Conservation (phyloP, 2,888 invertebrate species). For the Diarsia mendica region DNA sequence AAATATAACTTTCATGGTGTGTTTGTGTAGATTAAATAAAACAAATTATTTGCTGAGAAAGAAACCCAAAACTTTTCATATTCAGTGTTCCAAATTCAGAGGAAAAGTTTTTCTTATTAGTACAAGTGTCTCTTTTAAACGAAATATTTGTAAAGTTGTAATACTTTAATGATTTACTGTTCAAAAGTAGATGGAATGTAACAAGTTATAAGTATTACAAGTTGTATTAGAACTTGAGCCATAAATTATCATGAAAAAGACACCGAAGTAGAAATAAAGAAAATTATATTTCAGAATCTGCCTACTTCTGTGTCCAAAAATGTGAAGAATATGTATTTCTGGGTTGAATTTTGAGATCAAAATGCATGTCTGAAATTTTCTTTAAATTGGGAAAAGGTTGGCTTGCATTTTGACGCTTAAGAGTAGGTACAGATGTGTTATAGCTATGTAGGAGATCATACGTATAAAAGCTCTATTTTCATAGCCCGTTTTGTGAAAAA, state of each 20-base stretch:
- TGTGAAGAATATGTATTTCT: not conserved
- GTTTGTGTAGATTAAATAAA: not conserved
- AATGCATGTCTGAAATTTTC: conserved; percentile 44
- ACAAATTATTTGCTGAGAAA: not conserved
- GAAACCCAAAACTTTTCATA: not conserved
- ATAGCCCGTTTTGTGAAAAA: not conserved
- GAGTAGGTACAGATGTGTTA: conserved; percentile 16
- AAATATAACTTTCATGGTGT: not conserved
- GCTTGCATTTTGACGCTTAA: conserved; percentile 43
- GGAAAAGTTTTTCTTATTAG: conserved; percentile 21
- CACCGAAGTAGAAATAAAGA: conserved; percentile 3
- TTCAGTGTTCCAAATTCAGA: not conserved
- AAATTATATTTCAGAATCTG: not conserved
- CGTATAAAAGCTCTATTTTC: not conserved
- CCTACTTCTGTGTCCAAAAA: conserved; percentile 11
- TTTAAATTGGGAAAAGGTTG: conserved; percentile 3
- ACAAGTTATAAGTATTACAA: conserved; percentile 8
- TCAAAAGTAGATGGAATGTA: conserved; percentile 1
- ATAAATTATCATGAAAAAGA: conserved; percentile 38
- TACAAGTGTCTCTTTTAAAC: conserved; percentile 31
- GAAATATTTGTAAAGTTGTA: conserved; percentile 50
- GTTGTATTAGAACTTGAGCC: conserved; percentile 51
- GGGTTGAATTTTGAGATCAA: conserved; percentile 11
- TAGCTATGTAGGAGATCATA: not conserved
- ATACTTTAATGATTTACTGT: conserved; percentile 30